phyloP scores from a whole-genome alignment of 2,797 vertebrate genomes.

The Phoeniculus purpureus region DNA sequence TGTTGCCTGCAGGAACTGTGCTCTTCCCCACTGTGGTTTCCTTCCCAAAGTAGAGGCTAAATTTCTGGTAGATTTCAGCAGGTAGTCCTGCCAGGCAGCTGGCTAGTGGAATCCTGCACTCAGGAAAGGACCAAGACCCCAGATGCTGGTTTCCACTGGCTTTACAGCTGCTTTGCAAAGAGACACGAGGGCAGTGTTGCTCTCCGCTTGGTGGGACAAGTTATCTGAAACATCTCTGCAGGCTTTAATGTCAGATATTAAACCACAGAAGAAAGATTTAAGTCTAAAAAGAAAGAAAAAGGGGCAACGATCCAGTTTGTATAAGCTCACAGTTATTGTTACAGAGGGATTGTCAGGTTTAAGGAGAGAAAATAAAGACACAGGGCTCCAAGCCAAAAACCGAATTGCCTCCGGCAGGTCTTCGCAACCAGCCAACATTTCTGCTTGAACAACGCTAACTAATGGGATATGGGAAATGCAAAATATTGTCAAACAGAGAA shows the following conservation, averaged over 20 bases:
- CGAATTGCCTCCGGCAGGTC: constrained; percentile 11
- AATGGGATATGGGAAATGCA: not conserved
- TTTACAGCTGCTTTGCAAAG: not conserved
- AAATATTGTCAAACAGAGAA: not conserved
- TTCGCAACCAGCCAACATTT: not conserved
- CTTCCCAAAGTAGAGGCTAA: not conserved
- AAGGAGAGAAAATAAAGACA: constrained; percentile 15
- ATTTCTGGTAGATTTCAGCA: not conserved
- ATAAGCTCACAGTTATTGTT: not conserved
- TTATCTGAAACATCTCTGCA: not conserved
- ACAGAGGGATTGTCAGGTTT: not conserved
- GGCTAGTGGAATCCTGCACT: not conserved
- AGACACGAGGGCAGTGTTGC: rapidly evolving
- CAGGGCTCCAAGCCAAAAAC: not conserved
- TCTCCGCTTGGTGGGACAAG: rapidly evolving
- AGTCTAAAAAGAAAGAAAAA: too few relatives aligned
- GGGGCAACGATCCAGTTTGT: not conserved
- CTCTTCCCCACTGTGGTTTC: not conserved
- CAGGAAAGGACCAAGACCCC: not conserved
- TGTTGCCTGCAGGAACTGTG: not conserved
- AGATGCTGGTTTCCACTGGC: not conserved
- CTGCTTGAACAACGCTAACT: not conserved
- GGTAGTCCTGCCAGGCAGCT: not conserved
- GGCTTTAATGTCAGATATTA: not conserved
- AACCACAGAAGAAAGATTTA: not conserved